phyloP scores from a whole-genome alignment of 2,113 vertebrate species.

The Strix uralensis region DNA sequence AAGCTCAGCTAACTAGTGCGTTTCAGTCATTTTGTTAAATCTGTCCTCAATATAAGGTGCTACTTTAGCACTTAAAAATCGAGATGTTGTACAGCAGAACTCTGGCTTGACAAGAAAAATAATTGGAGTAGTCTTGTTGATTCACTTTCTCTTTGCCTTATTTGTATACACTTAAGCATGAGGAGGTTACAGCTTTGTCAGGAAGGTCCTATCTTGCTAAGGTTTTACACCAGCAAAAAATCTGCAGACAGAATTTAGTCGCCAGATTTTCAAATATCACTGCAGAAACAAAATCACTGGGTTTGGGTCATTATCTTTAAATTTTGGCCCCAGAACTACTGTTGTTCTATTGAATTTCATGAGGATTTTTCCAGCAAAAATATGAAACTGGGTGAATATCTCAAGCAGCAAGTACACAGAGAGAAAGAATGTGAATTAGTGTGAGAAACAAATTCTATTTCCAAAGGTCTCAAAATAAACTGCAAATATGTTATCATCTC shows the following conservation, averaged over 20 bases:
- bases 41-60: background rate
- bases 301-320: background rate
- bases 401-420: background rate
- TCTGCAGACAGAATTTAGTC: background rate
- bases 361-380: background rate
- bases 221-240: background rate
- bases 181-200: background rate
- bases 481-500: background rate
- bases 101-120: background rate
- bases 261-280: background rate
- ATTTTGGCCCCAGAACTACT: background rate
- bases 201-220: background rate
- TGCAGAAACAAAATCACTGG: fast-evolving
- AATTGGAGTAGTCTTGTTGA: background rate
- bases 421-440: background rate
- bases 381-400: background rate
- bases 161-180: background rate
- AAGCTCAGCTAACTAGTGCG: background rate
- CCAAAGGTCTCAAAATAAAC: background rate
- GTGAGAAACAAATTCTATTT: background rate
- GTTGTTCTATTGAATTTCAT: background rate
- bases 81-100: background rate
- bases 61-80: background rate
- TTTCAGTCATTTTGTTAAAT: background rate
- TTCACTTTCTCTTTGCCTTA: background rate